phyloP scores from a whole-genome alignment of 2,113 vertebrate species.

The Amphiprion percula region DNA sequence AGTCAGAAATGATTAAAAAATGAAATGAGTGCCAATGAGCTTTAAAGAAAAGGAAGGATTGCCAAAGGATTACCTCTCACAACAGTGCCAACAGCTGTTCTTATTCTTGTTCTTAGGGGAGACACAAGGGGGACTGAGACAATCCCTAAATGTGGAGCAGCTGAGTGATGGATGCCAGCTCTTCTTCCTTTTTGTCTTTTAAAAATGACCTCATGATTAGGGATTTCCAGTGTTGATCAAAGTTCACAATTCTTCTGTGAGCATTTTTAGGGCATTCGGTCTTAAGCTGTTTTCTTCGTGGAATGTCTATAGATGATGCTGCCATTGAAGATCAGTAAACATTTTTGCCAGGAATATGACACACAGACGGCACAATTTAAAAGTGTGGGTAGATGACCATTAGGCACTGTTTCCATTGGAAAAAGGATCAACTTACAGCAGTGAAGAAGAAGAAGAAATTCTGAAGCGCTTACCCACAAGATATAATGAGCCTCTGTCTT shows the following conservation, averaged over 20 bases:
- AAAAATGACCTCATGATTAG: background rate
- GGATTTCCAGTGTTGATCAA: background rate
- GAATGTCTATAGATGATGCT: background rate
- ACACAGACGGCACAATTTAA: background rate
- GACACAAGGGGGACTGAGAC: slow-evolving; percentile 62
- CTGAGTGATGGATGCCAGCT: slow-evolving; percentile 51
- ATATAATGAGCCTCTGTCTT: slow-evolving; percentile 77
- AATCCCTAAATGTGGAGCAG: slow-evolving; percentile 59
- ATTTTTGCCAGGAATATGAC: slow-evolving; percentile 16
- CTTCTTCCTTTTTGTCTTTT: slow-evolving; percentile 48
- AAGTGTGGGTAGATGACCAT: slow-evolving; percentile 4
- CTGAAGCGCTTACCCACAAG: slow-evolving; percentile 70
- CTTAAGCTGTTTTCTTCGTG: background rate
- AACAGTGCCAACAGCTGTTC: slow-evolving; percentile 75
- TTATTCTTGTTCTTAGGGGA: slow-evolving; percentile 64
- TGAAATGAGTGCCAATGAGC: slow-evolving; percentile 66
- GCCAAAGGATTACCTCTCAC: slow-evolving; percentile 66
- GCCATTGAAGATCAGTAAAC: background rate
- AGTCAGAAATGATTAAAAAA: slow-evolving; percentile 74
- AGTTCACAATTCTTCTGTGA: background rate
- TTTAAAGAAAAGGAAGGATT: slow-evolving; percentile 67
- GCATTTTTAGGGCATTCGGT: background rate
- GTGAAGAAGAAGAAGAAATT: slow-evolving; percentile 71
- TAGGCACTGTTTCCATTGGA: slow-evolving; percentile 41
- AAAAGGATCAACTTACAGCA: slow-evolving; percentile 49